Conservation (phyloP, 1,140 invertebrate species). For the Drosophila grimshawi region DNA sequence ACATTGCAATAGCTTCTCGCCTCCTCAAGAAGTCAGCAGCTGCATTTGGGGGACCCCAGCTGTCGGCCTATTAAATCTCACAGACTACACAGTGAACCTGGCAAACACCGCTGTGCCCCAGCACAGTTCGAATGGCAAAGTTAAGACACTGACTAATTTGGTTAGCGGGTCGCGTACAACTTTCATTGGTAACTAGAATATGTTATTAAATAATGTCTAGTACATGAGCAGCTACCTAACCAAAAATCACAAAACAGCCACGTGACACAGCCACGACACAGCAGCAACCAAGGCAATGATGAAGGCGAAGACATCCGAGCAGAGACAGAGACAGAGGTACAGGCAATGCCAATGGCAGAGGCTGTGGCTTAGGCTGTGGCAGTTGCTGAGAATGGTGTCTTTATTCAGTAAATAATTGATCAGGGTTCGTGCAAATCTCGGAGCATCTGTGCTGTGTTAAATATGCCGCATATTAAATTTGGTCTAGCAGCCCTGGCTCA, state of each 20-base stretch:
- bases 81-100: conserved; percentile 1
- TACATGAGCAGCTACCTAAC: conserved; percentile 39
- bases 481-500: conserved; percentile 3
- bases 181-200: conserved; percentile 54
- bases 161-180: conserved; percentile 61
- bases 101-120: conserved; percentile 10
- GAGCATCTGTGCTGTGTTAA: conserved; percentile 33
- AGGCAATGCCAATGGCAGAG: no score
- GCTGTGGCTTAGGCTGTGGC: no score
- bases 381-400: conserved; percentile 8
- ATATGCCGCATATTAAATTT: conserved; percentile 59
- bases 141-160: conserved; percentile 63
- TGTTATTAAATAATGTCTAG: conserved; percentile 64
- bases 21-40: conserved; percentile 48
- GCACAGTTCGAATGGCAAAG: conserved; percentile 24
- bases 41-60: conserved; percentile 46
- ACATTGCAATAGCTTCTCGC: conserved; percentile 60
- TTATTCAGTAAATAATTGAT: conserved; percentile 61
- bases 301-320: neutral
- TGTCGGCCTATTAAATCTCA: conserved; percentile 50
- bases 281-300: neutral
- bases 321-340: neutral
- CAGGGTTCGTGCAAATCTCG: conserved; percentile 52
- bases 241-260: conserved; percentile 43
- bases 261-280: conserved; percentile 32